Percentiles rank a stretch among this genome's conserved stretches.
phyloP scores from a whole-genome alignment of 2,797 vertebrate species.

The Carapus acus region DNA sequence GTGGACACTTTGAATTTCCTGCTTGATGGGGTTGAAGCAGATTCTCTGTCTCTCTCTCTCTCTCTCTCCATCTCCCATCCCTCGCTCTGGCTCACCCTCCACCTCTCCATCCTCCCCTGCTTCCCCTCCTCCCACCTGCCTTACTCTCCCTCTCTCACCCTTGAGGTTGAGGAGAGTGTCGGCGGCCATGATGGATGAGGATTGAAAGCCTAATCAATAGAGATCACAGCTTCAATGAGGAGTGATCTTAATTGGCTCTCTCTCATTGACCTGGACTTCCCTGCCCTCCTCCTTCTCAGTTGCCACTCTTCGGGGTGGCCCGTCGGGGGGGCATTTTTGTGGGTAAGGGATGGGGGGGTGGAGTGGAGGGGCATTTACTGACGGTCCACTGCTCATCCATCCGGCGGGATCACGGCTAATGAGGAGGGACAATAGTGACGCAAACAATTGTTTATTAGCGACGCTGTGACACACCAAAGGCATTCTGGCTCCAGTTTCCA shows the following conservation, averaged over 20 bases:
- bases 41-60: not conserved
- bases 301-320: too few species aligned
- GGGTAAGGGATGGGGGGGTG: slow-evolving; percentile 26
- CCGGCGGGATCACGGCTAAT: slow-evolving; percentile 48
- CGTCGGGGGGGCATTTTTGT: too few species aligned
- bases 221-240: slow-evolving; percentile 74
- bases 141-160: slow-evolving; percentile 41
- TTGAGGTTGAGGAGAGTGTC: slow-evolving; percentile 44
- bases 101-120: too few species aligned
- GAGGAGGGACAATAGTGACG: slow-evolving; percentile 53
- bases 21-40: slow-evolving; percentile 21
- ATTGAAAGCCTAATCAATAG: slow-evolving; percentile 71
- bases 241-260: slow-evolving; percentile 75
- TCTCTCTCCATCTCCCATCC: too few species aligned
- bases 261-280: slow-evolving; percentile 63
- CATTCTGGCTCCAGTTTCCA: slow-evolving; percentile 17
- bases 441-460: slow-evolving; percentile 40
- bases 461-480: slow-evolving; percentile 16
- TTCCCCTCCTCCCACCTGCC: not conserved
- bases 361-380: slow-evolving; percentile 44
- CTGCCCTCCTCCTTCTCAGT: slow-evolving; percentile 45
- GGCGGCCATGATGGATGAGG: slow-evolving; percentile 59
- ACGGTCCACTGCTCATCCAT: slow-evolving; percentile 46
- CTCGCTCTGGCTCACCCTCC: too few species aligned
- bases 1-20: slow-evolving; percentile 7